A percentile compares a stretch with the other conserved stretches of the same genome.
Conservation (phyloP, 2,888 invertebrate genomes). For the Slavum lentiscoides region DNA sequence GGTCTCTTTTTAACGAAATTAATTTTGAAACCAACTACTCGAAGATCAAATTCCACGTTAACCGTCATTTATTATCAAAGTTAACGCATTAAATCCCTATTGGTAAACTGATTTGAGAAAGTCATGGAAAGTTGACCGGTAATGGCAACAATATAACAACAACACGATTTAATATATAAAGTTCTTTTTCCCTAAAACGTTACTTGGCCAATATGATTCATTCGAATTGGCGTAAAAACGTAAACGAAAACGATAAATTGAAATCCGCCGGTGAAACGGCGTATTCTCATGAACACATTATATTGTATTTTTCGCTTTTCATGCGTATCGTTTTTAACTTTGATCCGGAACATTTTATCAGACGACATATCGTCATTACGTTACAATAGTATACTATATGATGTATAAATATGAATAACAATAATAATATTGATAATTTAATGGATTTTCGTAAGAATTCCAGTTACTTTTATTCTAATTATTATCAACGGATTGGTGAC, state of each 20-base stretch:
- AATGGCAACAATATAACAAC: neutral
- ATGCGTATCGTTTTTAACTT: neutral
- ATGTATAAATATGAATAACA: too few relatives aligned
- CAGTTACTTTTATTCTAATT: too few relatives aligned
- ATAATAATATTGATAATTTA: too few relatives aligned
- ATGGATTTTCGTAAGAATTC: too few relatives aligned
- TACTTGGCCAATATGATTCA: neutral
- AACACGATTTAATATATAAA: slow-evolving; percentile 11
- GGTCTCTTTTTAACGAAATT: neutral
- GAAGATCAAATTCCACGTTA: neutral
- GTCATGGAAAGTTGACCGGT: neutral
- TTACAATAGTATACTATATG: too few relatives aligned
- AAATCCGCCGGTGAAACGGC: neutral
- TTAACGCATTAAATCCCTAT: neutral
- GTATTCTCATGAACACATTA: neutral
- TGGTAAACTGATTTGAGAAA: neutral
- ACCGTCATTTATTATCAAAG: neutral
- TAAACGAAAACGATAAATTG: neutral
- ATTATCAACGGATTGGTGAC: too few relatives aligned
- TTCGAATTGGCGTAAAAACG: neutral
- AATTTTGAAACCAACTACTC: neutral
- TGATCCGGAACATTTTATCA: too few relatives aligned
- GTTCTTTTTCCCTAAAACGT: neutral
- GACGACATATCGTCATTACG: too few relatives aligned
- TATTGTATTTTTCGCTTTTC: neutral